These are phyloP conservation scores for Uropsilus gracilis DNA, from an alignment of 2,113 vertebrate species.

Conservation along the genomic window DNA sequence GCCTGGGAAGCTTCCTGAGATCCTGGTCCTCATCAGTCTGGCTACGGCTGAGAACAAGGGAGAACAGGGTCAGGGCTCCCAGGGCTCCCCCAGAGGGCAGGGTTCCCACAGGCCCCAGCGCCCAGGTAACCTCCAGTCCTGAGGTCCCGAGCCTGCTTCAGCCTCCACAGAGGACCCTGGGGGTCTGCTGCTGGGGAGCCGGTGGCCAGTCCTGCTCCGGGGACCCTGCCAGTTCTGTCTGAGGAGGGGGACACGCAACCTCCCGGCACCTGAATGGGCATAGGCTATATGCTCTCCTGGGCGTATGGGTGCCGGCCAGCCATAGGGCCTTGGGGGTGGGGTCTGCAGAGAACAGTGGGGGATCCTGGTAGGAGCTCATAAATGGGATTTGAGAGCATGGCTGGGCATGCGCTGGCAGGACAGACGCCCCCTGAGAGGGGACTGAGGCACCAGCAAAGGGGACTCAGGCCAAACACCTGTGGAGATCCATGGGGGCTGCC, in stretches of 20 bases:
- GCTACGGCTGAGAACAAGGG: too few species aligned
- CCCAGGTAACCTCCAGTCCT: too few species aligned
- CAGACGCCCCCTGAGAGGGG: not conserved
- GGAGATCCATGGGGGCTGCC: not conserved
- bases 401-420: not conserved
- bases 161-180: not conserved
- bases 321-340: accelerated
- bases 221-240: not conserved
- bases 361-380: too few species aligned
- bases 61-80: too few species aligned
- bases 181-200: not conserved
- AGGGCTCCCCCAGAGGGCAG: too few species aligned
- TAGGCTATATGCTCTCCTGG: not conserved
- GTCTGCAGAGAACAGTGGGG: not conserved
- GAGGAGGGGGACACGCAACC: too few species aligned
- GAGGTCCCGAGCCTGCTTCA: not conserved
- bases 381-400: not conserved
- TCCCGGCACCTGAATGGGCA: not conserved
- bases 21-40: too few species aligned
- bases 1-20: too few species aligned
- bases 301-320: not conserved
- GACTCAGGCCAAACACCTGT: too few species aligned
- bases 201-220: too few species aligned
- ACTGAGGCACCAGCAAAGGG: too few species aligned
- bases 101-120: too few species aligned